phyloP scores from a whole-genome alignment of 2,888 invertebrate species.

The Entomobrya proxima region DNA sequence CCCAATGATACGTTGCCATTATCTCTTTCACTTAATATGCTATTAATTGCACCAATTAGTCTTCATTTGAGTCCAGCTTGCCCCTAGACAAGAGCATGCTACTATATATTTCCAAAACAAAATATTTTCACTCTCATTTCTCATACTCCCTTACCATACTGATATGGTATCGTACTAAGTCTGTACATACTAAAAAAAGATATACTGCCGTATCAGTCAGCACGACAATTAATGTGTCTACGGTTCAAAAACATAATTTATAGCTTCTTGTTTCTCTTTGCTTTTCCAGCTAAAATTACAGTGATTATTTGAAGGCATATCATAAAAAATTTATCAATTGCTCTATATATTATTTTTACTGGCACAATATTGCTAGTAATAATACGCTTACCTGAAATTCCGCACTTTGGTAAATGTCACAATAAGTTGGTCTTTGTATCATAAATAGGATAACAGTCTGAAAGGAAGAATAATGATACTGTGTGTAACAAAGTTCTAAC shows the following conservation, averaged over 20 bases:
- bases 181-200: background rate
- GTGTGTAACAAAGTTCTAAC: too few species aligned
- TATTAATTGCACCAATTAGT: constrained; percentile 53
- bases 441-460: too few species aligned
- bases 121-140: background rate
- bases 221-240: background rate
- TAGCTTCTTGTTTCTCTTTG: constrained; percentile 2
- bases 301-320: too few species aligned
- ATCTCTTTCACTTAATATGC: background rate
- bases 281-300: constrained; percentile 6
- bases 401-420: too few species aligned
- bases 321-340: too few species aligned
- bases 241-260: background rate
- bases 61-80: constrained; percentile 16
- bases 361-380: too few species aligned
- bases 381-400: too few species aligned
- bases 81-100: background rate
- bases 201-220: background rate
- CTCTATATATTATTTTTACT: too few species aligned
- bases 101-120: background rate
- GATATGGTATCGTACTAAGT: background rate
- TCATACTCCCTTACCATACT: background rate
- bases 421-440: too few species aligned
- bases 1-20: background rate
- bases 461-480: too few species aligned